A percentile compares a stretch with the other conserved stretches of the same genome.
These are phyloP conservation scores for Rutilus rutilus DNA, from an alignment of 2,113 vertebrate species.

Conservation along the genomic window DNA sequence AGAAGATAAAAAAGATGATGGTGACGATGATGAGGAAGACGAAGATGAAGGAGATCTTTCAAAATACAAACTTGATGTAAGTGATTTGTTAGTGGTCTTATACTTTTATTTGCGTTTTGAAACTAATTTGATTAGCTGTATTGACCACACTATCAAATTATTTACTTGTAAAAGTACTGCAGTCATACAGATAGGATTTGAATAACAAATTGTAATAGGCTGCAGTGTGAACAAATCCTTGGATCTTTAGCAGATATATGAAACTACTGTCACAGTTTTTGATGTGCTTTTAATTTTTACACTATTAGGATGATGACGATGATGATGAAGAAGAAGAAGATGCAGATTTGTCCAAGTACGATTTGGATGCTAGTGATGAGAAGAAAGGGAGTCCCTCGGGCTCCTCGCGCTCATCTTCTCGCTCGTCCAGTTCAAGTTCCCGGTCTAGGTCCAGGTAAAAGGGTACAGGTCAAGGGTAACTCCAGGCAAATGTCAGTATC, in stretches of 20 bases:
- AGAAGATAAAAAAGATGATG: conserved; percentile 70
- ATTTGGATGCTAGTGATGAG: conserved; percentile 89
- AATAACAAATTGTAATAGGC: neutral
- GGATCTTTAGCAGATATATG: neutral
- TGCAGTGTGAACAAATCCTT: neutral
- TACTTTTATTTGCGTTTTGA: neutral
- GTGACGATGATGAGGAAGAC: conserved; percentile 90
- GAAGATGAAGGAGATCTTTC: conserved; percentile 95
- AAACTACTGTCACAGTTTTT: neutral
- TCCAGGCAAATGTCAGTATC: conserved; percentile 99
- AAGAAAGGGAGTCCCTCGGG: conserved; percentile 85
- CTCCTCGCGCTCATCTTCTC: conserved; percentile 89
- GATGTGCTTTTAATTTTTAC: neutral
- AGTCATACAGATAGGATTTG: neutral
- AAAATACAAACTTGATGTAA: conserved; percentile 95
- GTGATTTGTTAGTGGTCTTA: conserved; percentile 50
- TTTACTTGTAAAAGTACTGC: neutral
- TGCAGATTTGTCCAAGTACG: conserved; percentile 95
- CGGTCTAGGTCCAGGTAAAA: conserved; percentile 99
- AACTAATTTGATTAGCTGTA: neutral
- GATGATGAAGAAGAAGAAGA: conserved; percentile 72
- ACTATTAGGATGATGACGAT: conserved; percentile 80
- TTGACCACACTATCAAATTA: neutral
- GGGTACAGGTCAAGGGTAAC: conserved; percentile 99
- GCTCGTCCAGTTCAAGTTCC: conserved; percentile 92